These are phyloP conservation scores for Semicossyphus pulcher DNA, from an alignment of 2,113 vertebrate genomes.

Conservation along the genomic window DNA sequence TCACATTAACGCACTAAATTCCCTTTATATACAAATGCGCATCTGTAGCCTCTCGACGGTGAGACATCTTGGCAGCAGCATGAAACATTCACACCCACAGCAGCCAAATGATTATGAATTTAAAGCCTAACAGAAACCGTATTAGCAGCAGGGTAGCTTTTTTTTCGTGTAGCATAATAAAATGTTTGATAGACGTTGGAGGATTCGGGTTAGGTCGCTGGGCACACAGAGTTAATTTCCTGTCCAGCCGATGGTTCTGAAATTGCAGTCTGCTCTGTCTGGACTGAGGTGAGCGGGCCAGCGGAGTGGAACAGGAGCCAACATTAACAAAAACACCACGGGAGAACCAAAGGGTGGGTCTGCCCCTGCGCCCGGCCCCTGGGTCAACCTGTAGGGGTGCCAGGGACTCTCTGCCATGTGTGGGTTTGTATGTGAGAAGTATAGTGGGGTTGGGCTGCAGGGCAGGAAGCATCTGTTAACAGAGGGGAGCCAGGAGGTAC, in stretches of 20 bases:
- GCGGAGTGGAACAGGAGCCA: slow-evolving; percentile 39
- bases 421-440: slow-evolving; percentile 39
- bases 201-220: not conserved
- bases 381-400: slow-evolving; percentile 58
- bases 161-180: slow-evolving; percentile 9
- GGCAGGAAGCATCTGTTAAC: slow-evolving; percentile 81
- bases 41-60: slow-evolving; percentile 11
- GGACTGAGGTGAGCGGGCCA: slow-evolving; percentile 31
- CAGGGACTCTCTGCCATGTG: slow-evolving; percentile 2
- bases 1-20: too few species aligned
- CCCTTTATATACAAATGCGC: slow-evolving; percentile 11
- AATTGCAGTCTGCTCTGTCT: slow-evolving; percentile 26
- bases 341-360: slow-evolving; percentile 42
- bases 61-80: slow-evolving; percentile 3
- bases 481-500: slow-evolving; percentile 49
- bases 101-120: not conserved
- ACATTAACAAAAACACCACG: slow-evolving; percentile 55
- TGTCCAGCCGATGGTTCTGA: not conserved
- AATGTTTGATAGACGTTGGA: not conserved
- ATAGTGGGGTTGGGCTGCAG: slow-evolving; percentile 33
- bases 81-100: not conserved
- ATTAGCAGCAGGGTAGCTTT: not conserved
- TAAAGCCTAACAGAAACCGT: not conserved
- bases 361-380: slow-evolving; percentile 35
- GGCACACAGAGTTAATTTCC: slow-evolving; percentile 48